Evolutionary conservation across 2,888 invertebrate species (phyloP).

Genomic region (Cryptus armator): DNA sequence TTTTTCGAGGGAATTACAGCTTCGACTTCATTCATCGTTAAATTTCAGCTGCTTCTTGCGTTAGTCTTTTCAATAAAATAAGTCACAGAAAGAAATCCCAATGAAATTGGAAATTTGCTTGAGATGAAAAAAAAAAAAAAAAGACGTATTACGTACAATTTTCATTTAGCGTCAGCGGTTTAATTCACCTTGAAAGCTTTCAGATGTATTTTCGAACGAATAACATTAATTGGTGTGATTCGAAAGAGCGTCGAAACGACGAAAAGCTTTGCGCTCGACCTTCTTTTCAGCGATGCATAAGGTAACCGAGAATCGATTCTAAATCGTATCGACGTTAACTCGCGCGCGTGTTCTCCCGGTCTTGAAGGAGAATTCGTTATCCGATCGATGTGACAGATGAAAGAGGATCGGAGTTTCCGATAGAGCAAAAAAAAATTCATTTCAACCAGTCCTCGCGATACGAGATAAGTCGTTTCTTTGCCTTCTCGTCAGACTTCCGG

Average conservation of each 20-base stretch:
- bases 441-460: slow-evolving; percentile 14
- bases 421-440: slow-evolving; percentile 37
- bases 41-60: too few species aligned
- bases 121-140: too few species aligned
- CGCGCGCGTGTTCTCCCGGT: background rate
- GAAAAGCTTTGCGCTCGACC: background rate
- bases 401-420: slow-evolving; percentile 21
- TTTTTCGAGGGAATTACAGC: too few species aligned
- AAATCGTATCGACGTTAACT: slow-evolving; percentile 27
- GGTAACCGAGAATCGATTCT: background rate
- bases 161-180: background rate
- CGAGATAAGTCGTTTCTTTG: slow-evolving; percentile 35
- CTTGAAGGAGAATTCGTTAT: slow-evolving; percentile 23
- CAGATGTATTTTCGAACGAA: background rate
- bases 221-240: background rate
- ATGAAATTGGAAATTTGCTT: too few species aligned
- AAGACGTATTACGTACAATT: background rate
- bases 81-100: too few species aligned
- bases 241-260: background rate
- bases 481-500: slow-evolving; percentile 13
- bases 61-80: too few species aligned
- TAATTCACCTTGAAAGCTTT: background rate
- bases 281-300: background rate
- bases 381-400: slow-evolving; percentile 20
- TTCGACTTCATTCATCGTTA: too few species aligned